Conservation (phyloP, 2,113 vertebrate genomes). For the Axis porcinus region DNA sequence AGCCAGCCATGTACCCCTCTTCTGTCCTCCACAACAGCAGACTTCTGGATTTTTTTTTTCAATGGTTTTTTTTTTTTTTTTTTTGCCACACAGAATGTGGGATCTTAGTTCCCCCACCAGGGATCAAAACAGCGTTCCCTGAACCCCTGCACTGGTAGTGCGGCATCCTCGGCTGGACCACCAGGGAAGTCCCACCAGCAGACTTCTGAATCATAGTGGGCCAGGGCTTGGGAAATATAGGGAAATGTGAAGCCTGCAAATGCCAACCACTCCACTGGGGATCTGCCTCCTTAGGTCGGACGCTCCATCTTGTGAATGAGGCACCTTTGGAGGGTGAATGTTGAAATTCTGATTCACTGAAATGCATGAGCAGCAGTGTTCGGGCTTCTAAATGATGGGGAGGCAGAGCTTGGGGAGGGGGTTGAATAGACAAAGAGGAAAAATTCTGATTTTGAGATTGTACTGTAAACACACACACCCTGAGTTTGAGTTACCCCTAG, state of each 20-base stretch:
- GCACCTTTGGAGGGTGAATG: background rate
- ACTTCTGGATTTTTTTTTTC: background rate
- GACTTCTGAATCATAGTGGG: background rate
- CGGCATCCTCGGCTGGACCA: background rate
- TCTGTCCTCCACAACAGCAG: background rate
- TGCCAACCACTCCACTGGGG: too few species aligned
- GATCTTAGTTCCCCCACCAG: background rate
- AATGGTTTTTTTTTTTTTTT: background rate
- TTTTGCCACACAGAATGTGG: background rate
- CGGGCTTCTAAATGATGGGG: background rate
- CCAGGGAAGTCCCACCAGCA: background rate
- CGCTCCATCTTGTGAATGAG: background rate
- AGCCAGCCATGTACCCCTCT: fast-evolving
- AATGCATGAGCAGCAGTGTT: background rate
- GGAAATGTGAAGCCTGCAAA: background rate
- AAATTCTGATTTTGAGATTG: background rate
- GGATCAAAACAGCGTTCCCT: background rate
- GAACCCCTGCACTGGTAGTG: background rate
- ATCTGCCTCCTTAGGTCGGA: background rate
- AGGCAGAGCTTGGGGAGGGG: background rate
- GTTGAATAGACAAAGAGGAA: background rate
- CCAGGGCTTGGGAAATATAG: background rate
- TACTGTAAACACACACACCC: background rate
- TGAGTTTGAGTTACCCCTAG: background rate
- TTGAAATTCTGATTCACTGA: background rate